A percentile compares a stretch with the other conserved stretches of the same genome.
phyloP scores from a whole-genome alignment of 2,888 invertebrate species.

The Cryptocephalus moraei region DNA sequence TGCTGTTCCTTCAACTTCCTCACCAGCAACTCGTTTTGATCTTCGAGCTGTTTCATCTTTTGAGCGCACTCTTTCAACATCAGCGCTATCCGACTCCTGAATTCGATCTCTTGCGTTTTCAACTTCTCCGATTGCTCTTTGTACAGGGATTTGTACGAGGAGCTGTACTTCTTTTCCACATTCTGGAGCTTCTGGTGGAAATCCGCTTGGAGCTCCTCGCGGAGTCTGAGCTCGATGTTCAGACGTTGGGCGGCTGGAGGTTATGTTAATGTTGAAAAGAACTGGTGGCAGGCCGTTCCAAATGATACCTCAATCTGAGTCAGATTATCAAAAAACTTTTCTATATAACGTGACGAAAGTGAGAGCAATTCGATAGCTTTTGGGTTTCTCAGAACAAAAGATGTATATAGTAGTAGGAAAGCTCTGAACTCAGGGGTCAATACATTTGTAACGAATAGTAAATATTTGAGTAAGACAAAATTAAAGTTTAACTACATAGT shows the following conservation, averaged over 20 bases:
- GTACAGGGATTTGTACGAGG: slow-evolving; percentile 13
- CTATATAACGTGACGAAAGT: too few relatives aligned
- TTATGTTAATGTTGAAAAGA: background rate
- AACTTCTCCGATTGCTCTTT: slow-evolving; percentile 20
- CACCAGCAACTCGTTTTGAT: slow-evolving; percentile 16
- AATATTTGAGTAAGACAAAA: too few relatives aligned
- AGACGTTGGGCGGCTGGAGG: slow-evolving; percentile 16
- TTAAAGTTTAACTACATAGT: too few relatives aligned
- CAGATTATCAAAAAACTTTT: too few relatives aligned
- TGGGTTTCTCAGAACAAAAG: too few relatives aligned
- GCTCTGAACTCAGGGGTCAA: too few relatives aligned
- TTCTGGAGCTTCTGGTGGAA: slow-evolving; percentile 20
- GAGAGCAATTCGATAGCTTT: too few relatives aligned
- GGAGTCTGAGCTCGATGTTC: slow-evolving; percentile 21
- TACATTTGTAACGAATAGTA: too few relatives aligned
- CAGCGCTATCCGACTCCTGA: slow-evolving; percentile 21
- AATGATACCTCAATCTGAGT: too few relatives aligned
- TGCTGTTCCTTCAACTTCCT: slow-evolving; percentile 11
- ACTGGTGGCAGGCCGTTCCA: too few relatives aligned
- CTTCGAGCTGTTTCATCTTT: slow-evolving; percentile 20
- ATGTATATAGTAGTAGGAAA: too few relatives aligned
- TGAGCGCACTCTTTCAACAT: slow-evolving; percentile 22
- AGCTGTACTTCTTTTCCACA: slow-evolving; percentile 24
- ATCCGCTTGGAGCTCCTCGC: slow-evolving; percentile 25
- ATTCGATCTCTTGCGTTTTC: slow-evolving; percentile 21